These are phyloP conservation scores for Cherax quadricarinatus DNA, from an alignment of 1,140 invertebrate species.

Conservation along the genomic window DNA sequence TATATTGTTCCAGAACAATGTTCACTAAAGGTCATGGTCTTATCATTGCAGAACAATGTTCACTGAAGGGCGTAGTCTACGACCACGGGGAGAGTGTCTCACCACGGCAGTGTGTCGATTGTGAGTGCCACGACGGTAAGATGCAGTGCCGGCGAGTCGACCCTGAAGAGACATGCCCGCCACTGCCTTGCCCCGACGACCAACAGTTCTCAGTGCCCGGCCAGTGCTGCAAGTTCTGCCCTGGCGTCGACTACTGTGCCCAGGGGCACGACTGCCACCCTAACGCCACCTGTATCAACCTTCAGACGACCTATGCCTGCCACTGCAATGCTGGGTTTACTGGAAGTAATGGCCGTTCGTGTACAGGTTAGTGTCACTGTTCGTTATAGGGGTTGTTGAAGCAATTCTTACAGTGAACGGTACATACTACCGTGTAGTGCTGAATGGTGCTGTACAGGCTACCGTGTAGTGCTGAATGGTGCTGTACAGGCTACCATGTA, in stretches of 20 bases:
- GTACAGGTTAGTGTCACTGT: constrained; percentile 83
- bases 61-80: constrained; percentile 85
- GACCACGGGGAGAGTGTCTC: constrained; percentile 88
- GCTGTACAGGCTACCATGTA: too few relatives aligned
- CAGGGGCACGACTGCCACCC: constrained; percentile 88
- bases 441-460: too few relatives aligned
- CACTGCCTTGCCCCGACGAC: constrained; percentile 85
- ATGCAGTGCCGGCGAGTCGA: constrained; percentile 87
- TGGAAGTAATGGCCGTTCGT: constrained; percentile 87
- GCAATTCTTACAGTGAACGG: neutral
- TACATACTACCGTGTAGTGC: too few relatives aligned
- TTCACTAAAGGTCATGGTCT: neutral
- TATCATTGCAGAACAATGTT: constrained; percentile 84
- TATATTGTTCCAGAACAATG: neutral
- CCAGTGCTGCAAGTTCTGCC: constrained; percentile 94
- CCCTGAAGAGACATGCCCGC: constrained; percentile 86
- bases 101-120: constrained; percentile 84
- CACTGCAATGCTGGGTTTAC: constrained; percentile 89
- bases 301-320: constrained; percentile 89
- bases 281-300: constrained; percentile 90
- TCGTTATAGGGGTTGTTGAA: too few relatives aligned
- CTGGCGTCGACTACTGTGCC: constrained; percentile 93
- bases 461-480: too few relatives aligned
- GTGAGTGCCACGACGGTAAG: constrained; percentile 86
- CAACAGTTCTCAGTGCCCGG: constrained; percentile 88